These are phyloP conservation scores for Echiichthys vipera DNA, from an alignment of 2,797 vertebrate genomes.

Conservation along the genomic window DNA sequence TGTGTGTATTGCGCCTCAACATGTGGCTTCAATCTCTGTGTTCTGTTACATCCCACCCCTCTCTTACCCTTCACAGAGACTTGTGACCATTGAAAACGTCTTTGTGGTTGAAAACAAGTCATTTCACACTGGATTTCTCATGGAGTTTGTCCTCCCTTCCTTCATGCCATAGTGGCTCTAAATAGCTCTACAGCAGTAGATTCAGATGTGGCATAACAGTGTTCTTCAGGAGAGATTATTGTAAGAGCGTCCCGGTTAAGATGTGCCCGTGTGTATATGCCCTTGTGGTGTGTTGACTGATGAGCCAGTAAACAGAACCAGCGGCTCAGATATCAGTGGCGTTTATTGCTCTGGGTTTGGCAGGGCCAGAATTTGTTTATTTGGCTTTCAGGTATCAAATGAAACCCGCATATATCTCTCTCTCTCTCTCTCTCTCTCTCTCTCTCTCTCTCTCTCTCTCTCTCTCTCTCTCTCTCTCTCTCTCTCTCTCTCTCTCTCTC, in stretches of 20 bases:
- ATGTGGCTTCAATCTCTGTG: constrained; percentile 78
- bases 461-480: no score
- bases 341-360: constrained; percentile 71
- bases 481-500: no score
- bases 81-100: constrained; percentile 52
- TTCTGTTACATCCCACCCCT: constrained; percentile 62
- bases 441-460: constrained; percentile 55
- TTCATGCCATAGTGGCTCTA: background rate
- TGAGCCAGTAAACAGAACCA: constrained; percentile 65
- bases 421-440: constrained; percentile 57
- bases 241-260: constrained; percentile 2
- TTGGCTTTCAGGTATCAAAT: constrained; percentile 80
- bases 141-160: background rate
- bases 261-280: constrained; percentile 16
- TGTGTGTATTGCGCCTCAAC: constrained; percentile 54
- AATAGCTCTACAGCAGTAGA: constrained; percentile 4
- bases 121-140: constrained; percentile 29
- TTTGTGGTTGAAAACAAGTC: constrained; percentile 63
- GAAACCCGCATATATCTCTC: constrained; percentile 61
- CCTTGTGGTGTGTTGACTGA: constrained; percentile 67
- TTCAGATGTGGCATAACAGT: background rate
- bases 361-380: constrained; percentile 65
- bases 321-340: constrained; percentile 64
- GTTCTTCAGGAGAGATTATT: background rate
- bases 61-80: constrained; percentile 56